Evolutionary conservation across 2,888 invertebrate species (phyloP).

Genomic region (Sesia bembeciformis): DNA sequence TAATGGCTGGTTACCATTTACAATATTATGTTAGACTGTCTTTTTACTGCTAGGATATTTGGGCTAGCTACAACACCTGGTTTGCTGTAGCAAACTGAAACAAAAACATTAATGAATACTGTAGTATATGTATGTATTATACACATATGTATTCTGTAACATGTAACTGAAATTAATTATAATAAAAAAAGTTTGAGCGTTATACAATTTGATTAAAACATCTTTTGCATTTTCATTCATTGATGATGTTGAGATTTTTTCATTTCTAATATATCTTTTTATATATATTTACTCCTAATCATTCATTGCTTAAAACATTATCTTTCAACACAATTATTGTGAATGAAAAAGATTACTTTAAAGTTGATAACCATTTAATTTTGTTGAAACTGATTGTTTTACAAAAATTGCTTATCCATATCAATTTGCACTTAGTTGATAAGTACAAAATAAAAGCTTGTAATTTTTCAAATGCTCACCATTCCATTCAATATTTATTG

Average conservation of each 20-base stretch:
- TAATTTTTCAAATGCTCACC: too few relatives aligned
- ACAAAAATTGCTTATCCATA: too few relatives aligned
- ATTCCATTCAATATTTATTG: too few relatives aligned
- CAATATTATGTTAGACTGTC: too few relatives aligned
- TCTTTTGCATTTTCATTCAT: conserved; percentile 1
- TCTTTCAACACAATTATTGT: not conserved
- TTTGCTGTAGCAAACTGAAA: not conserved
- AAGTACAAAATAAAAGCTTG: too few relatives aligned
- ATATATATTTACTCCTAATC: not conserved
- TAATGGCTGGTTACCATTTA: too few relatives aligned
- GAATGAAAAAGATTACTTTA: not conserved
- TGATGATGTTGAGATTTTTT: not conserved
- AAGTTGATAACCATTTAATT: not conserved
- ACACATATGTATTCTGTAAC: too few relatives aligned
- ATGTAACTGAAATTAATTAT: too few relatives aligned
- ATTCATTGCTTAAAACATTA: too few relatives aligned
- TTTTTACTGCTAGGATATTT: not conserved
- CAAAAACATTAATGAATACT: not conserved
- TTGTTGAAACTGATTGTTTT: not conserved
- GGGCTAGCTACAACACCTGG: not conserved
- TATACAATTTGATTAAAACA: not conserved
- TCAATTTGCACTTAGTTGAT: too few relatives aligned
- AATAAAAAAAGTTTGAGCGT: not conserved
- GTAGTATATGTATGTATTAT: not conserved
- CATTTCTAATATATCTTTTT: not conserved